Conservation (phyloP, 2,888 invertebrate species). For the Panopea generosa region DNA sequence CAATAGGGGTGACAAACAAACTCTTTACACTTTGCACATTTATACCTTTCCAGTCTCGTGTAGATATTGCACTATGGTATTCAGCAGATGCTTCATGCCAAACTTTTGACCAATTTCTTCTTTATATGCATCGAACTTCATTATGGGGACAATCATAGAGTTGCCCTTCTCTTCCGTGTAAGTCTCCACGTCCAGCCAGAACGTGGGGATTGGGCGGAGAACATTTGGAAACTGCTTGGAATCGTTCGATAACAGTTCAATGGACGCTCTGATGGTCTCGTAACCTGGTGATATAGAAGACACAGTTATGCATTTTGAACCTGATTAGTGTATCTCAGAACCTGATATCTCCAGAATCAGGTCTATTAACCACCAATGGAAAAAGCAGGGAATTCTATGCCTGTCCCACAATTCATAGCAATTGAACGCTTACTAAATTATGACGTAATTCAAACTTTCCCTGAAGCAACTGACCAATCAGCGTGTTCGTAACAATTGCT, state of each 20-base stretch:
- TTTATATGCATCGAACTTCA: conserved; percentile 77
- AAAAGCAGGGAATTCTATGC: too few species aligned
- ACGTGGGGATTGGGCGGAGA: conserved; percentile 80
- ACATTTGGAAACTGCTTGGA: conserved; percentile 77
- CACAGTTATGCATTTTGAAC: too few species aligned
- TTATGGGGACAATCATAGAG: conserved; percentile 77
- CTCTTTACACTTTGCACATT: too few species aligned
- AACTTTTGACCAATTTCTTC: conserved; percentile 78
- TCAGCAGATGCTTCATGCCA: conserved; percentile 82
- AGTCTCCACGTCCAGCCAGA: conserved; percentile 83
- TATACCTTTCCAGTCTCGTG: conserved; percentile 82
- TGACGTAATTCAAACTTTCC: too few species aligned
- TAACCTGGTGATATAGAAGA: conserved; percentile 63
- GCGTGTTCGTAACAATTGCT: too few species aligned
- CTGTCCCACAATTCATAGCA: too few species aligned
- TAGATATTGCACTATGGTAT: conserved; percentile 80
- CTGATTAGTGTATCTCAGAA: too few species aligned
- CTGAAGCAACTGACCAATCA: too few species aligned
- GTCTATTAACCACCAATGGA: too few species aligned
- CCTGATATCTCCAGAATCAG: too few species aligned
- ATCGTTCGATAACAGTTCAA: conserved; percentile 76
- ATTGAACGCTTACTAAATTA: too few species aligned
- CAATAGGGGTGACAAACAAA: too few species aligned
- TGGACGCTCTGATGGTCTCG: conserved; percentile 74
- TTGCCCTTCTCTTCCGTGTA: conserved; percentile 81